phyloP scores from a whole-genome alignment of 2,888 invertebrate species.

The Agriotes lineatus region DNA sequence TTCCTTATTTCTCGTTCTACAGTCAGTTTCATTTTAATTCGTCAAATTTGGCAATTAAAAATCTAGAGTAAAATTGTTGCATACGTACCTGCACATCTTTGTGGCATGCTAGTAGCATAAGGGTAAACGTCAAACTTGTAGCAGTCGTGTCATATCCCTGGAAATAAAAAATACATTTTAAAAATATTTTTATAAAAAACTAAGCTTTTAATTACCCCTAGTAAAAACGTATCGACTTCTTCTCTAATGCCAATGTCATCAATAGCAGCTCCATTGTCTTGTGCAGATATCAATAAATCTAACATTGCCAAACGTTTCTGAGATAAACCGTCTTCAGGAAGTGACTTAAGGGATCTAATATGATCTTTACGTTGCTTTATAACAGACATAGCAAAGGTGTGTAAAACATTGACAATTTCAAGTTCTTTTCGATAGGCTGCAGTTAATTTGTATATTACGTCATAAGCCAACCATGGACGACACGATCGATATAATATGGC shows the following conservation, averaged over 20 bases:
- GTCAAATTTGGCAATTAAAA: too few species aligned
- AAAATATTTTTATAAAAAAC: not conserved
- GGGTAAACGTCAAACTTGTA: constrained; percentile 52
- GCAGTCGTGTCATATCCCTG: constrained; percentile 70
- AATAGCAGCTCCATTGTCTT: constrained; percentile 65
- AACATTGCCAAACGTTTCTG: constrained; percentile 70
- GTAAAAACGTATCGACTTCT: constrained; percentile 76
- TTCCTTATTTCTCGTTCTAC: too few species aligned
- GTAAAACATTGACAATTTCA: constrained; percentile 45
- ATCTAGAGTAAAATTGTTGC: too few species aligned
- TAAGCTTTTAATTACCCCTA: constrained; percentile 65
- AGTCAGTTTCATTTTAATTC: too few species aligned
- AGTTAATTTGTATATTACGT: constrained; percentile 44
- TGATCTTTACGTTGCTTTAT: constrained; percentile 45
- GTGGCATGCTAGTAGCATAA: constrained; percentile 59
- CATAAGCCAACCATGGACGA: constrained; percentile 52
- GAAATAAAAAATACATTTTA: too few species aligned
- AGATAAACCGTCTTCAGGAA: not conserved
- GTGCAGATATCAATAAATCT: constrained; percentile 69
- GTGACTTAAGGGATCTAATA: not conserved
- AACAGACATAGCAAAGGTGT: constrained; percentile 52
- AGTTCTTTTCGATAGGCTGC: constrained; percentile 25
- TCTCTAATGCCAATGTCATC: constrained; percentile 70
- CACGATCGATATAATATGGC: constrained; percentile 46
- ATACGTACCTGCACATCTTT: constrained; percentile 65